Percentiles rank a stretch among this genome's conserved stretches.
Conservation (phyloP, 1,140 invertebrate genomes). For the Penaeus indicus region DNA sequence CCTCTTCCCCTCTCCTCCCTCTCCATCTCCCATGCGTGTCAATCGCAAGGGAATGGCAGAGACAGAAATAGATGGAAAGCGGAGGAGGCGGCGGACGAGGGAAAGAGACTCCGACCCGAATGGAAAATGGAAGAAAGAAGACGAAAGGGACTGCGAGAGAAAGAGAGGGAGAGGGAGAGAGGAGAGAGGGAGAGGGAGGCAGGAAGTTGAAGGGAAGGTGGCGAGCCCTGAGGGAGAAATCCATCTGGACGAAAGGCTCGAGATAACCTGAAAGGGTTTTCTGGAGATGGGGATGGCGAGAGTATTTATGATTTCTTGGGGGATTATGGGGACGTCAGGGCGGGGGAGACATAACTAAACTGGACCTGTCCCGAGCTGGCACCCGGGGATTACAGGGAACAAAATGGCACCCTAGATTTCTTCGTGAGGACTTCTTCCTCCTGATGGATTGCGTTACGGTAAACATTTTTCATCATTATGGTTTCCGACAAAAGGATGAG, state of each 20-base stretch:
- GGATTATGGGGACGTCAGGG: not conserved
- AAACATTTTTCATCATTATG: too few species aligned
- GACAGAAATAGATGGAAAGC: too few species aligned
- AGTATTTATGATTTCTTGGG: constrained; percentile 17
- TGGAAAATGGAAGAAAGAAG: not conserved
- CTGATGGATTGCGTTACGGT: too few species aligned
- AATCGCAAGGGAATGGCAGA: too few species aligned
- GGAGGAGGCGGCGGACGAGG: too few species aligned
- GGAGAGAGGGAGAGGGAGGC: not conserved
- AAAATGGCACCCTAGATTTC: too few species aligned
- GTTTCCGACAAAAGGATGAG: not conserved
- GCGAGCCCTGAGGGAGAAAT: not conserved
- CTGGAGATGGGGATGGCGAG: not conserved
- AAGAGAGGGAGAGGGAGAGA: not conserved
- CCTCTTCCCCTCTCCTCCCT: not conserved
- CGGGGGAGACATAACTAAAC: too few species aligned
- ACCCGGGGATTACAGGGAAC: too few species aligned
- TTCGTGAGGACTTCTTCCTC: too few species aligned
- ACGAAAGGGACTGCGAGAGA: not conserved
- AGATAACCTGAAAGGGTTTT: constrained; percentile 21
- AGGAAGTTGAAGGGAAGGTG: not conserved
- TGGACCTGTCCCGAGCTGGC: too few species aligned
- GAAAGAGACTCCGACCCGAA: not conserved
- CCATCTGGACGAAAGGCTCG: not conserved
- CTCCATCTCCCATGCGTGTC: not conserved